A percentile compares a stretch with the other conserved stretches of the same genome.
Conservation (phyloP, 2,888 invertebrate species). For the Lagria hirta region DNA sequence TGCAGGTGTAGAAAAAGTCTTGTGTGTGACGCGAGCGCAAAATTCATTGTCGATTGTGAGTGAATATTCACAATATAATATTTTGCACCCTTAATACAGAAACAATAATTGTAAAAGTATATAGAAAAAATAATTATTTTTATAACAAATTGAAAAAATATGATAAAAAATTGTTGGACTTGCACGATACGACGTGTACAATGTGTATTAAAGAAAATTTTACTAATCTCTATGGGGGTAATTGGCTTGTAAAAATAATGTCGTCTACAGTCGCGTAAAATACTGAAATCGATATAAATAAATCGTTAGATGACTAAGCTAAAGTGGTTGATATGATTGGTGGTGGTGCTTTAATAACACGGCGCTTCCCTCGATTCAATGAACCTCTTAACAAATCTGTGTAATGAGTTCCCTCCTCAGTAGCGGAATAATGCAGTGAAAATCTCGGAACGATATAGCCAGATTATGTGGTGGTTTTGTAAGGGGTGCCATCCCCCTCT, state of each 20-base stretch:
- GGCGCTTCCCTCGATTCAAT: conserved; percentile 37
- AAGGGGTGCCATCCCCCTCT: conserved; percentile 33
- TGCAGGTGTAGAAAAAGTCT: no score
- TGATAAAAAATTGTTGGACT: no score
- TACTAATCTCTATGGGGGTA: no score
- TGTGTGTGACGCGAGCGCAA: no score
- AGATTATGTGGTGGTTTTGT: conserved; percentile 49
- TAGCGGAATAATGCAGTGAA: conserved; percentile 47
- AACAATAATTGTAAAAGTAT: no score
- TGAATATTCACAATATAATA: no score
- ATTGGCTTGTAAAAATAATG: conserved; percentile 13
- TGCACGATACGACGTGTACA: no score
- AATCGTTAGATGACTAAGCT: conserved; percentile 19
- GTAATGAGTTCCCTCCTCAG: conserved; percentile 41
- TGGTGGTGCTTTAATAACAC: conserved; percentile 30
- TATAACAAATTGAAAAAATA: no score
- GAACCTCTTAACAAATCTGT: conserved; percentile 49
- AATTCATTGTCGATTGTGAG: no score
- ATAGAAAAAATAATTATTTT: no score
- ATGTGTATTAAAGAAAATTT: no score
- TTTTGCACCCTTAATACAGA: no score
- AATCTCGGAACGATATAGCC: conserved; percentile 49
- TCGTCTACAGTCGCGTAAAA: conserved; percentile 1
- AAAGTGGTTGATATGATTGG: conserved; percentile 30
- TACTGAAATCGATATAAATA: conserved; percentile 24